These are phyloP conservation scores for Phorcus lineatus DNA, from an alignment of 2,888 invertebrate species.

Conservation along the genomic window DNA sequence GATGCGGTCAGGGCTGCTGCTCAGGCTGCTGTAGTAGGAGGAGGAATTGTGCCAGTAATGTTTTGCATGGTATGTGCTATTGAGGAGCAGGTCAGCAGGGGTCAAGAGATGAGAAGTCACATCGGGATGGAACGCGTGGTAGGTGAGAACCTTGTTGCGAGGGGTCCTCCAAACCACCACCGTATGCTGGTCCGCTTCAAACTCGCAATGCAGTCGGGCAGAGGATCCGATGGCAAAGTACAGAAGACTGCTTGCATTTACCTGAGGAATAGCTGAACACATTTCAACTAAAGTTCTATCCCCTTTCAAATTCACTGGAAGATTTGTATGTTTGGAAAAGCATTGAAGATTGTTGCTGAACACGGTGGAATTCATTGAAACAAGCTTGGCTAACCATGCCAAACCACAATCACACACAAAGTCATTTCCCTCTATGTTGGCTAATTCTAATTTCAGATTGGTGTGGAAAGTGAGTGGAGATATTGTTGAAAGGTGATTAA, in stretches of 20 bases:
- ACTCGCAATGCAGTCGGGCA: constrained; percentile 86
- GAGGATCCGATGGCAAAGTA: constrained; percentile 76
- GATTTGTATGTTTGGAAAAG: neutral
- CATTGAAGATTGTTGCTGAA: constrained; percentile 22
- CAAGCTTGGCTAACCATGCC: constrained; percentile 57
- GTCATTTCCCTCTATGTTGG: constrained; percentile 63
- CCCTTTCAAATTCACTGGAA: neutral
- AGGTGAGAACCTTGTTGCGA: constrained; percentile 47
- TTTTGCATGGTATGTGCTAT: constrained; percentile 47
- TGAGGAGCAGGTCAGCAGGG: constrained; percentile 36
- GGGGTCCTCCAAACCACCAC: constrained; percentile 86
- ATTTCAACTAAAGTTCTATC: constrained; percentile 17
- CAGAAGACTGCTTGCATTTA: constrained; percentile 27
- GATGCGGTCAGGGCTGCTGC: constrained; percentile 77
- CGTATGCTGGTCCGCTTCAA: constrained; percentile 85
- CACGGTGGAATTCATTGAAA: neutral
- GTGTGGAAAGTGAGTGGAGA: constrained; percentile 50
- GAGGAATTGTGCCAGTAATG: constrained; percentile 62
- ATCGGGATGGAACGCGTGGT: constrained; percentile 55
- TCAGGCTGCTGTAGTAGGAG: constrained; percentile 50
- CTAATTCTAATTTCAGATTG: constrained; percentile 39
- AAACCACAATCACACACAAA: constrained; percentile 66
- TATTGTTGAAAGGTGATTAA: constrained; percentile 64
- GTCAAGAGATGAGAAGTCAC: constrained; percentile 47
- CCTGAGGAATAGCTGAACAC: constrained; percentile 30